Evolutionary conservation across 2,888 invertebrate species (phyloP), one percentile per base, ranked within the genome.

Genomic region (Phaonia tiefii): DNA sequence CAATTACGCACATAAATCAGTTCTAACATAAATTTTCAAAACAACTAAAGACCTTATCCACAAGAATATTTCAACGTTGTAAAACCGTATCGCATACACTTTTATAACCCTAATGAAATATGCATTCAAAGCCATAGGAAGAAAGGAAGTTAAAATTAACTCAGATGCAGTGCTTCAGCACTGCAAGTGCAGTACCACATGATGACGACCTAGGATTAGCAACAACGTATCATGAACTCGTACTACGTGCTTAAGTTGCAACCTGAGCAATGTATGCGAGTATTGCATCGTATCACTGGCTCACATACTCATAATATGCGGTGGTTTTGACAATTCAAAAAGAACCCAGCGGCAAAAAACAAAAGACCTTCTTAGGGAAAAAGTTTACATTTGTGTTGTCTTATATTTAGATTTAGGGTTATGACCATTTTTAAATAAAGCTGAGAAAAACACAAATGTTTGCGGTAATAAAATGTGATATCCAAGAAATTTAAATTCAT

Each of bases 241-340:
- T 63, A 63, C 4, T 63, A 63, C 63, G 63, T 63, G 63, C 42
- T 63, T 22, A 63, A 63, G 63, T 63, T 63, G 63, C 39, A 63
- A 42, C 39, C 13, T 20, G 63, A 39, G 42, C 37, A 63, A 22
- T 42, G 63, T 42, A 39, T 11, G 4, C 39, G n/a, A n/a, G n/a
- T n/a, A n/a, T n/a, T n/a, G n/a, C n/a, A n/a, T n/a, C n/a, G n/a
- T n/a, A n/a, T n/a, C n/a, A n/a, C n/a, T n/a, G n/a, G n/a, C 31
- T 3, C 31, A 31, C 31, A 31, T 31, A 31, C 31, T 5, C 31
- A 8, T n/a, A n/a, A n/a, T n/a, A n/a, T n/a, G n/a, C n/a, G n/a
- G n/a, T n/a, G n/a, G n/a, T n/a, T n/a, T n/a, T n/a, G n/a, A n/a
- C n/a, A n/a, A n/a, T n/a, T n/a, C n/a, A n/a, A n/a, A n/a, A n/a